Evolutionary conservation across 2,888 invertebrate species (phyloP).

Genomic region (Morpho helenor): DNA sequence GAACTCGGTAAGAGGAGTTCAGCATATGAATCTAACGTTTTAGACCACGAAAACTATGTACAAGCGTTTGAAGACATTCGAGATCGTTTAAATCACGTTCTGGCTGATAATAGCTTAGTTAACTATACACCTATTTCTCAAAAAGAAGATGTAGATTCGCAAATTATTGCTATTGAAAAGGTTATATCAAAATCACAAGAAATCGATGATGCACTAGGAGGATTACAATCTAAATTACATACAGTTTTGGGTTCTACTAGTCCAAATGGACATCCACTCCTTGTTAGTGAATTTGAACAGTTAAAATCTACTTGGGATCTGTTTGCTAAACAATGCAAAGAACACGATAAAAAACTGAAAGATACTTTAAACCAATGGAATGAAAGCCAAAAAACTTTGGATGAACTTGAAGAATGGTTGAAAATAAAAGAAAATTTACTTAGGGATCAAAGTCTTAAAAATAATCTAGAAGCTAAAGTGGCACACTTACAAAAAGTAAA

Average conservation of each 20-base stretch:
- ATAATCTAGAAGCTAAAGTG: conserved; percentile 89
- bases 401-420: conserved; percentile 90
- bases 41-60: conserved; percentile 90
- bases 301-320: conserved; percentile 87
- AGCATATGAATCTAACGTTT: conserved; percentile 84
- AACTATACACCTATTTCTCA: conserved; percentile 89
- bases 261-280: conserved; percentile 84
- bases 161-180: conserved; percentile 86
- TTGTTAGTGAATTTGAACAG: conserved; percentile 86
- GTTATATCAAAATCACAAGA: conserved; percentile 85
- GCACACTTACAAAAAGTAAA: conserved; percentile 88
- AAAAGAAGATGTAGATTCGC: conserved; percentile 87
- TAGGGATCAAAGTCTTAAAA: conserved; percentile 93
- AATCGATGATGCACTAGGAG: conserved; percentile 84
- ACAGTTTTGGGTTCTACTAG: conserved; percentile 88
- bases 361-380: conserved; percentile 89
- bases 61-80: conserved; percentile 90
- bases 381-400: conserved; percentile 87
- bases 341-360: conserved; percentile 85
- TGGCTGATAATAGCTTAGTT: conserved; percentile 87
- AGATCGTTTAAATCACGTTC: conserved; percentile 89
- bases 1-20: conserved; percentile 83
- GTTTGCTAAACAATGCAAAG: conserved; percentile 84
- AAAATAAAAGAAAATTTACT: conserved; percentile 91
- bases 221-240: conserved; percentile 85